A percentile compares a stretch with the other conserved stretches of the same genome.
These are phyloP conservation scores for Chionomys nivalis DNA, from an alignment of 2,113 vertebrate species.

Conservation along the genomic window DNA sequence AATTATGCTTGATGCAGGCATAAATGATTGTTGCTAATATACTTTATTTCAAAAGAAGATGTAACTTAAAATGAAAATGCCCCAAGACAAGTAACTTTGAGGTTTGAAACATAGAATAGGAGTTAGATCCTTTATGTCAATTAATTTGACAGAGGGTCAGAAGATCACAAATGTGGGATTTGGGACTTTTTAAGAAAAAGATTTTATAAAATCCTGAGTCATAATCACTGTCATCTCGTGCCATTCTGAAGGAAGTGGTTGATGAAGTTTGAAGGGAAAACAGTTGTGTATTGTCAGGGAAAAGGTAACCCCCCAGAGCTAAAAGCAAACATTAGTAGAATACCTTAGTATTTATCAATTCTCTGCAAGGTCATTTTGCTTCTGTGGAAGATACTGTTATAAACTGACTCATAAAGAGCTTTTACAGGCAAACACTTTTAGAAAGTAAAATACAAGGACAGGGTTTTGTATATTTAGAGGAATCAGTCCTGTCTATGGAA, in stretches of 20 bases:
- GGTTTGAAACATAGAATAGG: conserved; percentile 33
- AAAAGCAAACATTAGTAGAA: conserved; percentile 37
- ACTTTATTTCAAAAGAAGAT: conserved; percentile 49
- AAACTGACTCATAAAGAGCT: conserved; percentile 26
- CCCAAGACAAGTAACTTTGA: conserved; percentile 17
- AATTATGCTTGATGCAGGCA: conserved; percentile 27
- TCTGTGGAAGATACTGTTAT: conserved; percentile 51
- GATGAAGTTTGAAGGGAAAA: conserved; percentile 43
- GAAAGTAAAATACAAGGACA: conserved; percentile 19
- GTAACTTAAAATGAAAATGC: conserved; percentile 40
- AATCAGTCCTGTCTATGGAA: neutral
- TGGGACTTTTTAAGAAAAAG: neutral
- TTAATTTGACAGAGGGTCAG: neutral
- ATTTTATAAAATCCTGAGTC: neutral
- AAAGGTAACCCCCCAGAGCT: neutral
- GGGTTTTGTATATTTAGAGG: neutral
- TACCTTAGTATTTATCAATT: conserved; percentile 24
- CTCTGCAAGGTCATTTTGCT: conserved; percentile 55
- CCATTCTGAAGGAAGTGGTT: conserved; percentile 49
- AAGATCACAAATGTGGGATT: conserved; percentile 22
- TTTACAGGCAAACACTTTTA: neutral
- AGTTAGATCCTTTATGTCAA: conserved; percentile 4
- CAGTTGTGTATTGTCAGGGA: neutral
- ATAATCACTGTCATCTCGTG: neutral
- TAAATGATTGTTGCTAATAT: conserved; percentile 34